Evolutionary conservation across 2,888 invertebrate genomes (phyloP).

Genomic region (Hemaris fuciformis): DNA sequence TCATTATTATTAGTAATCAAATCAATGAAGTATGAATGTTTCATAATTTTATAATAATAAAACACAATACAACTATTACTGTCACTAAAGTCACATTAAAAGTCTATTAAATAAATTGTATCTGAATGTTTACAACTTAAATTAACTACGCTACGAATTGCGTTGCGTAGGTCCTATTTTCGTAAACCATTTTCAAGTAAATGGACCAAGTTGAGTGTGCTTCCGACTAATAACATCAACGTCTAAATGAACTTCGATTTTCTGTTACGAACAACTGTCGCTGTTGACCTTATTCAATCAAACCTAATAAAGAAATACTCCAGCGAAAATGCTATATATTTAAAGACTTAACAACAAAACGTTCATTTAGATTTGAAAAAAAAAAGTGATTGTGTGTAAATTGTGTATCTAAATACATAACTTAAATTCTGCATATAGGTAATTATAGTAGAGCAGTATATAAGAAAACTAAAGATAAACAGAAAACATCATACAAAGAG

Average conservation of each 20-base stretch:
- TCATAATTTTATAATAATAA: too few species aligned
- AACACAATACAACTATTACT: background rate
- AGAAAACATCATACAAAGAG: background rate
- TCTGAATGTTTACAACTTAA: background rate
- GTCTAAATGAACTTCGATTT: slow-evolving; percentile 10
- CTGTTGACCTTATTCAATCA: slow-evolving; percentile 8
- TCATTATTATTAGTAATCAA: too few species aligned
- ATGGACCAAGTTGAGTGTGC: slow-evolving; percentile 8
- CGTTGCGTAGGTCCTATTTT: background rate
- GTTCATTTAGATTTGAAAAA: background rate
- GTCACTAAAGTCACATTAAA: background rate
- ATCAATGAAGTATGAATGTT: too few species aligned
- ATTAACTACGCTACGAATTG: background rate
- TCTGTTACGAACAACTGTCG: slow-evolving; percentile 4
- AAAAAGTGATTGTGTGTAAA: too few species aligned
- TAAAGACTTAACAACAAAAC: background rate
- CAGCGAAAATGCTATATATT: background rate
- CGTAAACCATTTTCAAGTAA: slow-evolving; percentile 10
- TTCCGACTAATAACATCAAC: slow-evolving; percentile 7
- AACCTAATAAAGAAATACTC: background rate
- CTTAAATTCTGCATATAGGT: too few species aligned
- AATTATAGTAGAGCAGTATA: too few species aligned
- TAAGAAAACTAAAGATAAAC: background rate
- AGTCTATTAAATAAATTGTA: background rate
- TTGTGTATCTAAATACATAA: too few species aligned